Evolutionary conservation across 2,888 invertebrate genomes (phyloP).

Genomic region (Drosophila paucipuncta): DNA sequence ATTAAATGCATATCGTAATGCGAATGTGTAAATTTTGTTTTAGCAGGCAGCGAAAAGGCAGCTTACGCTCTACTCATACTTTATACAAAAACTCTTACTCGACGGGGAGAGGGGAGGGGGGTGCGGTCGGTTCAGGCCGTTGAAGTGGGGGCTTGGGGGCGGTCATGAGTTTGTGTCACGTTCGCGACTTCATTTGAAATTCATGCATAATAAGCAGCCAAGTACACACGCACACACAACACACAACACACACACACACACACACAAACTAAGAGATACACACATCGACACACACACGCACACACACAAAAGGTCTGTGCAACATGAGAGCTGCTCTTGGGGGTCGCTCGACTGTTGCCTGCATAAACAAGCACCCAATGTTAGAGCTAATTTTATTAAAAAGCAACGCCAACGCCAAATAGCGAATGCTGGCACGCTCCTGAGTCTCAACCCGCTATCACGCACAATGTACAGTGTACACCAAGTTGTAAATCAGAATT

Average conservation of each 20-base stretch:
- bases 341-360: conserved; percentile 54
- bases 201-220: conserved; percentile 77
- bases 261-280: conserved; percentile 20
- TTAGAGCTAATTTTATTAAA: conserved; percentile 76
- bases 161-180: conserved; percentile 75
- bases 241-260: conserved; percentile 19
- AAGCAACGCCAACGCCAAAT: conserved; percentile 64
- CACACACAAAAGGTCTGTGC: conserved; percentile 44
- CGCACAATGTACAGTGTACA: conserved; percentile 34
- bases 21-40: conserved; percentile 74
- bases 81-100: conserved; percentile 18
- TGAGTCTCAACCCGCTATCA: too few species aligned
- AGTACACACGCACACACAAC: conserved; percentile 56
- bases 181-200: conserved; percentile 78
- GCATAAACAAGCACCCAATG: conserved; percentile 78
- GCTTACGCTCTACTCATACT: conserved; percentile 15
- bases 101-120: background rate
- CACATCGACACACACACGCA: conserved; percentile 27
- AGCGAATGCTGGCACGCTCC: conserved; percentile 30
- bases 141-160: conserved; percentile 52
- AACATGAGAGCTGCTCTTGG: conserved; percentile 55
- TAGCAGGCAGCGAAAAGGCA: conserved; percentile 49
- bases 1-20: conserved; percentile 77
- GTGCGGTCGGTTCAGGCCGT: conserved; percentile 1
- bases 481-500: conserved; percentile 41